Evolutionary conservation across 2,888 invertebrate species (phyloP), one percentile per base, ranked within the genome.

Genomic region (Molanna angustata): DNA sequence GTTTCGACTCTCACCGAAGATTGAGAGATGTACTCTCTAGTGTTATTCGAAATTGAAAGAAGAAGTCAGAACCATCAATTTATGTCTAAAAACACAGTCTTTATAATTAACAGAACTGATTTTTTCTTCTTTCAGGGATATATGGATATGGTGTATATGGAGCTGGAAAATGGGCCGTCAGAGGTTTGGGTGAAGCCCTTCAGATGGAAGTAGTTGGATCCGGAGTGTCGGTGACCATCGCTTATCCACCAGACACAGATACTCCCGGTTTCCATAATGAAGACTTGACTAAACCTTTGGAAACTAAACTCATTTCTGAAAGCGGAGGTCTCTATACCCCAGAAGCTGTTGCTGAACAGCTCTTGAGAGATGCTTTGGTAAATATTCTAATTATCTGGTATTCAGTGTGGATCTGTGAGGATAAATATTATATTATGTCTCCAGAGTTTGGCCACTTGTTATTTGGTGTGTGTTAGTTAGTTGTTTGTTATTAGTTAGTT

Each of bases 211-310:
- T 93, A 33, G 79, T 83, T 32, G 89, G 90, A 1, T 86, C 89
- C 62, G 86, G 88, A 54, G 81, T 99, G 0, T 79, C 83, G 11
- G 84, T 98, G 0, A 96, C 94, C 2, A 66, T 97, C 16, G 83
- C 90, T 1, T 82, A 90, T 62, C 99, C 99, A 2, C 92, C 97
- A 0, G 99, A 99, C 66, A 99, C 98, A 0, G 93, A 98, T 64
- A 99, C 99, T 0, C 97, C 98, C 11, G 98, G 99, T 13, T 93
- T 90, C 69, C 85, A 85, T 56, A 80, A 82, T 60, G 99, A 99
- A 71, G 85, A 94, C 63, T 79, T 85, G 56, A 82, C 85, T 0
- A 98, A 95, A 72, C 94, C 95, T 0, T 74, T 82, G 51, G 94
- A 92, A 76, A 96, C 96, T 0, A 84, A 84, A 68, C 73, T 92